Evolutionary conservation across 2,113 vertebrate genomes (phyloP).

Genomic region (Paedocypris sp.): DNA sequence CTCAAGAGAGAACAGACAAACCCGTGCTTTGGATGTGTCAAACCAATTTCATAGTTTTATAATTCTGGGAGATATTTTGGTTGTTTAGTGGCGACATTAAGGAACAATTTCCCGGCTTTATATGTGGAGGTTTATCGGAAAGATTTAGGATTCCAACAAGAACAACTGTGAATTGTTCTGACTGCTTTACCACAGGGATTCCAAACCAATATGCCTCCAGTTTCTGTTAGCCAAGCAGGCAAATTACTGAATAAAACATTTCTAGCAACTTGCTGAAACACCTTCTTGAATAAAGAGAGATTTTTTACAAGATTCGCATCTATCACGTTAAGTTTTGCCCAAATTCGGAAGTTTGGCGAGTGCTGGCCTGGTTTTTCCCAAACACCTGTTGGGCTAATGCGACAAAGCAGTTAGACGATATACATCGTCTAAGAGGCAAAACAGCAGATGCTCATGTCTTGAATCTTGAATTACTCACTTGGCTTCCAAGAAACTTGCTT

Average conservation of each 20-base stretch:
- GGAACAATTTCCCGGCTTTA: background rate
- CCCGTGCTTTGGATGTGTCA: background rate
- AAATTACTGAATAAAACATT: constrained; percentile 20
- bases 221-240: constrained; percentile 11
- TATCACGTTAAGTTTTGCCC: background rate
- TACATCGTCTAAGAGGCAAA: background rate
- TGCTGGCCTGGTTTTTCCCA: background rate
- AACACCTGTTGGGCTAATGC: constrained; percentile 18
- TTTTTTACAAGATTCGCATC: constrained; percentile 4
- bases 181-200: constrained; percentile 13
- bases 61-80: background rate
- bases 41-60: background rate
- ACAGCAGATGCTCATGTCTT: constrained; percentile 1
- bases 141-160: constrained; percentile 15
- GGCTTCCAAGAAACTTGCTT: constrained; percentile 30
- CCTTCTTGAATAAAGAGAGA: constrained; percentile 15
- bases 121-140: constrained; percentile 22
- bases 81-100: background rate
- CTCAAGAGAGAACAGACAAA: background rate
- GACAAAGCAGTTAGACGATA: background rate
- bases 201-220: background rate
- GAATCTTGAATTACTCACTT: background rate
- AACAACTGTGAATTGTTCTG: background rate
- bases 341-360: background rate
- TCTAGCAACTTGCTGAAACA: constrained; percentile 7